These are phyloP conservation scores for Danionella dracula DNA, from an alignment of 2,797 vertebrate species.

Conservation along the genomic window DNA sequence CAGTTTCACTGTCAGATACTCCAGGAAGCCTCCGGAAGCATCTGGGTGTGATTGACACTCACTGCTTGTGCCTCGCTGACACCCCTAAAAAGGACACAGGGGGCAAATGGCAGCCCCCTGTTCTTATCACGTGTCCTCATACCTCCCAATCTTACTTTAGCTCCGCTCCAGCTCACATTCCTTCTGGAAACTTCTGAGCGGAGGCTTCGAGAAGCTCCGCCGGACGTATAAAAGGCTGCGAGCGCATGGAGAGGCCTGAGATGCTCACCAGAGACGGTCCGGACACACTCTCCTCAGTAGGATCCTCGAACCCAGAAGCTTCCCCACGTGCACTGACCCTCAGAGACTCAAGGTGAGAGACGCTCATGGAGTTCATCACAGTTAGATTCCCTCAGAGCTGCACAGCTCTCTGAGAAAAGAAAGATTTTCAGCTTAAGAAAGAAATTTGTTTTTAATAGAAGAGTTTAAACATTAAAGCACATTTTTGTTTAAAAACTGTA, in stretches of 20 bases:
- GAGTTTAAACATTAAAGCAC: too few relatives aligned
- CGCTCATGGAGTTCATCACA: too few relatives aligned
- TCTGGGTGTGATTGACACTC: constrained; percentile 68
- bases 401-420: too few relatives aligned
- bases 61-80: constrained; percentile 65
- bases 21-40: too few relatives aligned
- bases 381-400: too few relatives aligned
- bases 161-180: constrained; percentile 49
- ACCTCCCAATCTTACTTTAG: constrained; percentile 43
- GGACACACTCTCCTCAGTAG: constrained; percentile 27
- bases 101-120: constrained; percentile 51
- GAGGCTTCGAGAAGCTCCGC: constrained; percentile 64
- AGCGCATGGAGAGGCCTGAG: not conserved
- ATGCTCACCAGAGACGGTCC: too few relatives aligned
- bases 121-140: not conserved
- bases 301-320: constrained; percentile 9
- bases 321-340: too few relatives aligned
- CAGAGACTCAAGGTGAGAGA: not conserved
- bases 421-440: too few relatives aligned
- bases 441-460: too few relatives aligned
- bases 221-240: constrained; percentile 63
- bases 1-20: too few relatives aligned
- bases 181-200: constrained; percentile 74
- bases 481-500: too few relatives aligned
- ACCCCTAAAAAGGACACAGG: constrained; percentile 71